Percentiles rank a stretch among this genome's conserved stretches.
Conservation (phyloP, 2,888 invertebrate genomes). For the Drosophila nr. fundita region DNA sequence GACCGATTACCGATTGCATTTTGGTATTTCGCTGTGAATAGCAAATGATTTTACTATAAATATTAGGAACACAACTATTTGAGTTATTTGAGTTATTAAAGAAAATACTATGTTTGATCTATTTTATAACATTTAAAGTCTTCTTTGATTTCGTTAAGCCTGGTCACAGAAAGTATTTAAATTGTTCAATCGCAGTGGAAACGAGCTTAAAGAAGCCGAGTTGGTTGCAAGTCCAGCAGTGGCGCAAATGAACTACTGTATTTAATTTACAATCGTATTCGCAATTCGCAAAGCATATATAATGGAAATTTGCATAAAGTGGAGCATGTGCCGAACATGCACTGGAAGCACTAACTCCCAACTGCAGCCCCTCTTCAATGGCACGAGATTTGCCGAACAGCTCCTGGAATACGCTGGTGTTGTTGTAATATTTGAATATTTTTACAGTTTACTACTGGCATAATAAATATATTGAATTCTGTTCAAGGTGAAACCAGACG, state of each 20-base stretch:
- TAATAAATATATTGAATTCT: neutral
- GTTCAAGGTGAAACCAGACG: slow-evolving; percentile 65
- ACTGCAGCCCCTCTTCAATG: slow-evolving; percentile 70
- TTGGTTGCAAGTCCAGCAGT: neutral
- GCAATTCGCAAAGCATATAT: neutral
- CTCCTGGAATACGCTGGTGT: slow-evolving; percentile 79
- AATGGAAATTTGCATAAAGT: slow-evolving; percentile 83
- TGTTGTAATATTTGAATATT: slow-evolving; percentile 46
- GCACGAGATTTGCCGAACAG: slow-evolving; percentile 47
- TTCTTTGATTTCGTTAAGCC: neutral
- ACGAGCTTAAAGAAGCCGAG: neutral
- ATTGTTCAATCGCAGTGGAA: neutral
- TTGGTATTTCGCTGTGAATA: slow-evolving; percentile 5
- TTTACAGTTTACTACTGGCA: no score
- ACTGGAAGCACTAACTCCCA: slow-evolving; percentile 31
- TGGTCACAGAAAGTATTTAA: neutral
- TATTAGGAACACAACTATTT: neutral
- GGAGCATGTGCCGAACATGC: slow-evolving; percentile 82
- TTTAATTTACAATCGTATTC: neutral
- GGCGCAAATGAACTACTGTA: slow-evolving; percentile 16
- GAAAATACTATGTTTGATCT: neutral
- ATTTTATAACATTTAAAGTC: neutral
- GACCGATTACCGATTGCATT: no score
- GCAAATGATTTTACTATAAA: neutral
- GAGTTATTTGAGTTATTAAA: neutral